Evolutionary conservation across 2,888 invertebrate species (phyloP), one percentile per base, ranked within the genome.

Genomic region (Pyrgus malvae): DNA sequence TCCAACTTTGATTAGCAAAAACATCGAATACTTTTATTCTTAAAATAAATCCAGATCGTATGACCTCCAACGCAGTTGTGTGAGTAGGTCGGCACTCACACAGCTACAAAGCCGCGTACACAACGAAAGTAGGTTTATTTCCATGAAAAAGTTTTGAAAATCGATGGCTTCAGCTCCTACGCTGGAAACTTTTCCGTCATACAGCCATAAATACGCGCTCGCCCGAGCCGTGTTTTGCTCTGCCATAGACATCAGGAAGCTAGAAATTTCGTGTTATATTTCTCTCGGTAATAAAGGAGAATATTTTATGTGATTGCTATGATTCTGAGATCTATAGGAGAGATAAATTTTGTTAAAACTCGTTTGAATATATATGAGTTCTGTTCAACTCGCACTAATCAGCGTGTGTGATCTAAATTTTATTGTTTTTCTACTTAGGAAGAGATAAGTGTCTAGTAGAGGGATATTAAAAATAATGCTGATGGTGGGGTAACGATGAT

Each of bases 111-210:
- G 40, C 67, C 66, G 67, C 76, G 74, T 82, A 83, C 83, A 88
- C 85, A 83, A 80, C 78, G 81, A 86, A 88, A 89, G 89, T 89
- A 85, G 89, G 89, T 89, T 89, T 89, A 88, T 90, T 88, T 90
- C 90, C 90, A 90, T 88, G 91, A 90, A 91, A 91, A 91, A 91
- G 88, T 91, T 91, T 90, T 85, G 89, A 90, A 90, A 91, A 91
- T 91, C 91, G 90, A 90, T 90, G 88, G 88, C 85, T 87, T 85
- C 76, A 86, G 88, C 89, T 87, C 86, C 86, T 83, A 85, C 86
- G 85, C 85, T 82, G 76, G 74, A 74, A 90, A 90, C 79, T 90
- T 90, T 88, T 83, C 79, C 84, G 78, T 78, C 88, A 81, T 86
- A 88, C 83, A 88, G 78, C 88, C 87, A 89, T 89, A 89, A 89